Evolutionary conservation across 2,797 vertebrate species (phyloP), one percentile per base, ranked within the genome.

Genomic region (Carapus acus): DNA sequence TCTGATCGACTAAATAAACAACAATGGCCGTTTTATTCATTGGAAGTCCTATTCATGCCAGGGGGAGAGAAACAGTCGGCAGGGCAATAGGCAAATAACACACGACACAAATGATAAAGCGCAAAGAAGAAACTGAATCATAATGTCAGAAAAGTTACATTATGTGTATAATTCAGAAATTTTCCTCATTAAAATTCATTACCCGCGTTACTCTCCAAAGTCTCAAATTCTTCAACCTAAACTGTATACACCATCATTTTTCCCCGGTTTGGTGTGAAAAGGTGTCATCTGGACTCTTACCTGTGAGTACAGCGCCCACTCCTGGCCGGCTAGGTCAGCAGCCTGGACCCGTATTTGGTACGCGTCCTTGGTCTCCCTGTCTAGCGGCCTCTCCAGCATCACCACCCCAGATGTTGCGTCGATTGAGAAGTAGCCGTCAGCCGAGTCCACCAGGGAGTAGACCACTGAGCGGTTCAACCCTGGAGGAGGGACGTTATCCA

Each of bases 341-440:
- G 94, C 96, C 73, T 86, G 91, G 73, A 96, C 77, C 17, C 79
- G 87, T 2, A 97, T 65, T 1, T 73, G 85, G 65, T 95, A 96
- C 0, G 90, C 83, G 39, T 95, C 92, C 41, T 82, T 88, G 7
- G 88, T 80, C 54, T 99, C 96, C 59, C 94, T 86, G 84, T 99
- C 96, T 73, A 98, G 79, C 72, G 90, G 65, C 50, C 84, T 94
- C 76, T 97, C 93, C 55, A 99, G 76, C 38, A 71, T 83, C 51
- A 99, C 71, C 62, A 97, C 91, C 64, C 95, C 96, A 49, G 93
- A 93, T 3, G 84, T 70, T 0, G 93, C 88, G 29, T 96, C 88
- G 33, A 97, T 88, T 62, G 94, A 97, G 77, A 99, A 98, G 27
- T 92, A 83, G 0, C 91, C 91, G 3, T 85, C 82, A 54, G 90